Conservation (phyloP, 2,113 vertebrate species). For the Carassius carassius region DNA sequence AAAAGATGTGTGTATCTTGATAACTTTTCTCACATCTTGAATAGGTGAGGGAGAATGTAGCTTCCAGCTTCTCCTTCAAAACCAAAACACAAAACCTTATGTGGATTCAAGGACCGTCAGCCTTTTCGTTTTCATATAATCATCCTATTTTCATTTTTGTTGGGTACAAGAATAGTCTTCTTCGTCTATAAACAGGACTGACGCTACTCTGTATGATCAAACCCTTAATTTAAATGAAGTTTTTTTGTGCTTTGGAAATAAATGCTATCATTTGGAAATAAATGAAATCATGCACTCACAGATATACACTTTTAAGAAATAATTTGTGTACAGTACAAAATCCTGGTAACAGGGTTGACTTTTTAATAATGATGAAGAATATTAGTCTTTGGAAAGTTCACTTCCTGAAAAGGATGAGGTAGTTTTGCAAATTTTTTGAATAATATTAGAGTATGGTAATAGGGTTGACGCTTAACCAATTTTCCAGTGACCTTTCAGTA, state of each 20-base stretch:
- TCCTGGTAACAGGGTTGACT: background rate
- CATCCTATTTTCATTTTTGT: background rate
- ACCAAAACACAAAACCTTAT: too few species aligned
- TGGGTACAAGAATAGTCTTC: background rate
- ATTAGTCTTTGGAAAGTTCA: background rate
- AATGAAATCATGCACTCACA: background rate
- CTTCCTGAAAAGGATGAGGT: background rate
- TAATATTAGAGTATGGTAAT: background rate
- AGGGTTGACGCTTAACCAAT: background rate
- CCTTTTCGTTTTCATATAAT: background rate
- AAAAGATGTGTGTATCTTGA: too few species aligned
- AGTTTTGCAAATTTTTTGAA: too few species aligned
- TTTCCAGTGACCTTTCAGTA: background rate
- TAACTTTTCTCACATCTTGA: background rate
- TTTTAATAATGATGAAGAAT: background rate
- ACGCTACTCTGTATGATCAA: background rate
- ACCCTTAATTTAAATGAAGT: background rate
- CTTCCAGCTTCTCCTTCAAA: conserved; percentile 7
- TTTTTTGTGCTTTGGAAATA: background rate
- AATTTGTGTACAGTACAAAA: background rate
- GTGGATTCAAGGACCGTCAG: background rate
- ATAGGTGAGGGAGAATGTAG: background rate
- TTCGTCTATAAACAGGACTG: background rate
- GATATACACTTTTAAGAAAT: background rate
- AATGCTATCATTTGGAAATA: too few species aligned